Base-by-base conservation (phyloP, 2,113 vertebrate species). In the Chaetodon auriga region DNA sequence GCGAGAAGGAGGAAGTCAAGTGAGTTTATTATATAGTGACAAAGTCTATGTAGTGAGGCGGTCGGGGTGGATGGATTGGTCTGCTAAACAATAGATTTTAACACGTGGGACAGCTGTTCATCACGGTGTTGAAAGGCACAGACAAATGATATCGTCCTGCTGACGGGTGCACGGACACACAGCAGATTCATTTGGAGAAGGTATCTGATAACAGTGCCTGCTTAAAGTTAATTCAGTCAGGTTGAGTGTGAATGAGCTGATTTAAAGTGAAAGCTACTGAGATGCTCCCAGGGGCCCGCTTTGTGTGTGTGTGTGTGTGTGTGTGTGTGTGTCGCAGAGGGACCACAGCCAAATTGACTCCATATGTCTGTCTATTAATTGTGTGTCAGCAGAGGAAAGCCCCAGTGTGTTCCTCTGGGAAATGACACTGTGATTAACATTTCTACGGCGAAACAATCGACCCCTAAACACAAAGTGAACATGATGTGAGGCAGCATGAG, bases 321-420 rank as follows among this genome's bases (percentile, higher is more conserved):
- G 77, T 83, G 57, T 68, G 35, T 77, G 69, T 53, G 61, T 78
- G 48, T 63, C 68, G 53, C 84, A 81, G 70, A 80, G 82, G 75
- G 77, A 84, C 64, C 57, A 10, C 36, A 84, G 84, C 95, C 96
- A 98, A 98, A 99, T 97, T 96, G 96, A 96, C 96, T 98, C 97
- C 98, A 99, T 99, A 99, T 99, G 98, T 96, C 97, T 97, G 96
- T 95, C 94, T 96, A 97, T 99, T 97, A 97, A 97, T 96, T 96
- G 96, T 96, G 96, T 97, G 94, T 96, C 95, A 96, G 95, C 95
- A 94, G 96, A 96, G 96, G 95, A 95, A 95, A 95, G 95, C 55
- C 76, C 3, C 13, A n/a, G 66, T 71, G 82, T 58, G 43, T 23
- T 84, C 90, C 79, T 82, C 35, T 76, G 95, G 97, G 97, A 97